Evolutionary conservation across 2,797 vertebrate genomes (phyloP).

Genomic region (Sylvilagus floridanus): DNA sequence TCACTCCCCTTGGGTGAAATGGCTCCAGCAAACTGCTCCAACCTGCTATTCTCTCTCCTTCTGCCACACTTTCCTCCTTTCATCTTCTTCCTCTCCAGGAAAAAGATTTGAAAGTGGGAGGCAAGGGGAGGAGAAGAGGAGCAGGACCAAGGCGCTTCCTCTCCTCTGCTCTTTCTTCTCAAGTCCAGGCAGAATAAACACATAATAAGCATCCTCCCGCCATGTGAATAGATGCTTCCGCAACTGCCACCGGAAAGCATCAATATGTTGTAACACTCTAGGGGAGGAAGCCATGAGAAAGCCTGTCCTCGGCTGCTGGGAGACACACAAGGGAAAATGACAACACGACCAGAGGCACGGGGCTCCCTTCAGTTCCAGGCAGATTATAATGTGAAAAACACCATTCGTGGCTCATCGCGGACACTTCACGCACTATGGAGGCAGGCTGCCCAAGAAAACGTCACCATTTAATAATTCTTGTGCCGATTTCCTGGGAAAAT

Average conservation of each 20-base stretch:
- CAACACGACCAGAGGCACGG: not conserved
- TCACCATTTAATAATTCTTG: conserved; percentile 2
- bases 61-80: not conserved
- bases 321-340: not conserved
- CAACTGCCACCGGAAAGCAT: conserved; percentile 22
- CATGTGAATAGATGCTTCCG: not conserved
- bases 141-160: not conserved
- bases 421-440: not conserved
- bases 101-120: not conserved
- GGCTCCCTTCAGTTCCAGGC: not conserved
- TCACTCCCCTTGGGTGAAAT: not conserved
- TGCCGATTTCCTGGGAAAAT: conserved; percentile 15
- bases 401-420: conserved; percentile 9
- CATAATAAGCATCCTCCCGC: conserved; percentile 50
- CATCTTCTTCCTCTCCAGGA: not conserved
- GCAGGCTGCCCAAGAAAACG: not conserved
- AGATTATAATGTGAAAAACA: conserved; percentile 48
- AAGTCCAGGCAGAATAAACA: conserved; percentile 11
- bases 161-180: not conserved
- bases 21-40: not conserved
- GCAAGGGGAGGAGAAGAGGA: not conserved
- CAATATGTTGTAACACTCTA: conserved; percentile 1
- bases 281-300: not conserved
- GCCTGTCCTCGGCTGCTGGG: not conserved
- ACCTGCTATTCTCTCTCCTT: not conserved